Conservation (phyloP, 2,113 vertebrate genomes). For the Tachycineta bicolor region DNA sequence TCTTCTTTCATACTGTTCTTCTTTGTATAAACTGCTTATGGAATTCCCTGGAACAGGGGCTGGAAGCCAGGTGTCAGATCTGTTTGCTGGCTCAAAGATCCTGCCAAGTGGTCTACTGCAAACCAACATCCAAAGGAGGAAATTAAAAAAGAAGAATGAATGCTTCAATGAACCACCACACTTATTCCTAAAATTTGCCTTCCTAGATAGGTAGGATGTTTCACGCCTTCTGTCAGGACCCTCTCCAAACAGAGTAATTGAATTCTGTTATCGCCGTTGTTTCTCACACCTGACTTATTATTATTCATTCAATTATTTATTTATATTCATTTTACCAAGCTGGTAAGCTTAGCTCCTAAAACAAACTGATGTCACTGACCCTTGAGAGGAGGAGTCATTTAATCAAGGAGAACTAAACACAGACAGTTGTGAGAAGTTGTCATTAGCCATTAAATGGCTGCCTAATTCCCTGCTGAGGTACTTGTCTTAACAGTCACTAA, state of each 20-base stretch:
- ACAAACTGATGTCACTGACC: background rate
- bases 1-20: background rate
- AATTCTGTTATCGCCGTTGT: constrained; percentile 58
- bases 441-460: background rate
- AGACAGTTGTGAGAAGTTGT: background rate
- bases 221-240: constrained; percentile 44
- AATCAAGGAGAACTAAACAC: background rate
- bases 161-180: constrained; percentile 45
- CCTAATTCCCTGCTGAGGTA: background rate
- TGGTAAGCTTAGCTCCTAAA: constrained; percentile 3
- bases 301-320: background rate
- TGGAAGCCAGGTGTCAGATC: constrained; percentile 34
- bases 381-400: background rate
- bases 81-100: constrained; percentile 52
- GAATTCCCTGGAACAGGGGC: background rate
- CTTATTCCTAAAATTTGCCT: constrained; percentile 30
- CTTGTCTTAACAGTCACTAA: background rate
- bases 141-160: constrained; percentile 63
- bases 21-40: background rate
- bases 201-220: constrained; percentile 33
- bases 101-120: constrained; percentile 46
- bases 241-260: constrained; percentile 69
- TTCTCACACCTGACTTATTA: constrained; percentile 18
- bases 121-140: constrained; percentile 61
- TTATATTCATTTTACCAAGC: constrained; percentile 20